Percentiles rank a stretch among this genome's conserved stretches.
Conservation (phyloP, 2,797 vertebrate species). For the Lepilemur septentrionalis region DNA sequence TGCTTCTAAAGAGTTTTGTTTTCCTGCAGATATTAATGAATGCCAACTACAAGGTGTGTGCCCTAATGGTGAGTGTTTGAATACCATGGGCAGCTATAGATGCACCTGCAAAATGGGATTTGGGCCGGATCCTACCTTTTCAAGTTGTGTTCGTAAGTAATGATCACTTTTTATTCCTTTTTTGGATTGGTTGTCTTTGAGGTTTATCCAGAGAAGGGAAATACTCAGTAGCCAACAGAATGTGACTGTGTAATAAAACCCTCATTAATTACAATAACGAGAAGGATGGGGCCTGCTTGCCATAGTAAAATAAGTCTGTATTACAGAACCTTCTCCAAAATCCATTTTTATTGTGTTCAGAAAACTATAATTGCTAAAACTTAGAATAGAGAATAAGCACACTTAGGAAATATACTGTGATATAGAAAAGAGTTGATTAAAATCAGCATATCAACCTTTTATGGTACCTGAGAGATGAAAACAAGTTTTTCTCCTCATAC, state of each 20-base stretch:
- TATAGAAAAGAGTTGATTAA: neutral
- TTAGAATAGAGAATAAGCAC: neutral
- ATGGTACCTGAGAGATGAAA: neutral
- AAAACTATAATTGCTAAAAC: neutral
- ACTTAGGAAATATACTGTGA: neutral
- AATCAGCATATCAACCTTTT: neutral
- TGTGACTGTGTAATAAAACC: neutral
- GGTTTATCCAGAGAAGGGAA: neutral
- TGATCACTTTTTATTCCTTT: conserved; percentile 26
- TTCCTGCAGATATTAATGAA: conserved; percentile 94
- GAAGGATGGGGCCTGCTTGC: neutral
- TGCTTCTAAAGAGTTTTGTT: conserved; percentile 63
- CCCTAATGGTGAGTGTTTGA: conserved; percentile 95
- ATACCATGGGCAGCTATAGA: conserved; percentile 96
- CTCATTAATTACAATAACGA: neutral
- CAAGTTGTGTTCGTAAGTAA: conserved; percentile 94
- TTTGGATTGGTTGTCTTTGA: neutral
- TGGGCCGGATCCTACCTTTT: conserved; percentile 91
- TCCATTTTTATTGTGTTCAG: conserved; percentile 5
- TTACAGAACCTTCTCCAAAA: neutral
- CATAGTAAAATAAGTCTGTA: neutral
- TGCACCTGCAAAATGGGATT: conserved; percentile 94
- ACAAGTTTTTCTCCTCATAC: neutral
- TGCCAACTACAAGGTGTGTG: conserved; percentile 94
- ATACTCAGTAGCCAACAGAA: neutral